Conservation (phyloP, 2,888 invertebrate species). For the Sericinus montela region DNA sequence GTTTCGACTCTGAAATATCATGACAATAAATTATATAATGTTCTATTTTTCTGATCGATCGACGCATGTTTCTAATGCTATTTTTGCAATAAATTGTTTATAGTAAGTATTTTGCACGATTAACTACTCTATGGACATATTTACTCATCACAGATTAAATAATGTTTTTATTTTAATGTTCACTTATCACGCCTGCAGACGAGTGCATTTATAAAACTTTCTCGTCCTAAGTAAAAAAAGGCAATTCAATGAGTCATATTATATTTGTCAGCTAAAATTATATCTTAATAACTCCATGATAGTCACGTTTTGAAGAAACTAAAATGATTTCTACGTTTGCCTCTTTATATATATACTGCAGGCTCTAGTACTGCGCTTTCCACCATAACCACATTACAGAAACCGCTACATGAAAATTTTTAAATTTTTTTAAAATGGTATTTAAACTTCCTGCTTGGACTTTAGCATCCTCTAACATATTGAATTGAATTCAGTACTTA, state of each 20-base stretch:
- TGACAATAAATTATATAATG: conserved; percentile 65
- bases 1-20: conserved; percentile 50
- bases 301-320: no score
- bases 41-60: conserved; percentile 54
- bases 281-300: no score
- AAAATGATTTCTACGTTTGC: no score
- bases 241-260: no score
- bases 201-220: conserved; percentile 12
- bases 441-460: not conserved
- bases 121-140: not conserved
- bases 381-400: not conserved
- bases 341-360: no score
- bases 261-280: no score
- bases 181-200: not conserved
- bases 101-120: conserved; percentile 2
- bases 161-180: not conserved
- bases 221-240: no score
- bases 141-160: not conserved
- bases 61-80: not conserved
- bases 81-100: conserved; percentile 9
- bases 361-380: conserved; percentile 3
- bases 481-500: not conserved
- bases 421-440: no score
- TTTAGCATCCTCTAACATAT: not conserved
- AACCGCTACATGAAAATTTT: no score